Evolutionary conservation across 2,113 vertebrate species (phyloP).

Genomic region (Brienomyrus brachyistius): DNA sequence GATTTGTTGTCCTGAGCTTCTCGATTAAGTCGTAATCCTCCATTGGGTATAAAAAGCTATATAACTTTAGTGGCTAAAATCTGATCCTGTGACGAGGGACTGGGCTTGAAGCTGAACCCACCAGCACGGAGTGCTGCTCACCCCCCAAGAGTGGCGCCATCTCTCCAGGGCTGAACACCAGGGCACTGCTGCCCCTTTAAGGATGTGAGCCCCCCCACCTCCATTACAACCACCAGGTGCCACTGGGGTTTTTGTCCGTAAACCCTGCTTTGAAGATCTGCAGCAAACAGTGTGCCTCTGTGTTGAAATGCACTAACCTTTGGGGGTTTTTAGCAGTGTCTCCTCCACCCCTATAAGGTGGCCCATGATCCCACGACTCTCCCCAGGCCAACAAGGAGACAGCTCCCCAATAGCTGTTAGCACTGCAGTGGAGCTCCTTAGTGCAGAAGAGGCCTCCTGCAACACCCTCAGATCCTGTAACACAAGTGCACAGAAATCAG

Average conservation of each 20-base stretch:
- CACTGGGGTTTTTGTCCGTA: constrained; percentile 31
- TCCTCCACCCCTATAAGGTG: background rate
- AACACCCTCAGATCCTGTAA: background rate
- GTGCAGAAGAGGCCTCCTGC: background rate
- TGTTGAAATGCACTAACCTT: background rate
- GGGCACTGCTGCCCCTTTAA: constrained; percentile 55
- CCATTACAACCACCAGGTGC: background rate
- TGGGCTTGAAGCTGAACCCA: constrained; percentile 54
- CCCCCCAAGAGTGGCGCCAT: constrained; percentile 44
- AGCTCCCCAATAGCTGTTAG: background rate
- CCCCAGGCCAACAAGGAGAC: background rate
- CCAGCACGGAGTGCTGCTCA: constrained; percentile 43
- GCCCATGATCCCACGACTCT: background rate
- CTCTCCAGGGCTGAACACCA: constrained; percentile 36
- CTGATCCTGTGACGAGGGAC: constrained; percentile 18
- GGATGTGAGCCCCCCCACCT: constrained; percentile 40
- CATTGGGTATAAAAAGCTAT: constrained; percentile 22
- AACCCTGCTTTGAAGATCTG: background rate
- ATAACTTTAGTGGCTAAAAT: constrained; percentile 19
- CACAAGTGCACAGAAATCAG: background rate
- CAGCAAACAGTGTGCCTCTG: background rate
- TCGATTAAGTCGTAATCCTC: constrained; percentile 29
- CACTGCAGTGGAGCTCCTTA: no score
- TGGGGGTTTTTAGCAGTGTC: background rate
- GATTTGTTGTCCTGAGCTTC: constrained; percentile 25